A percentile compares a stretch with the other conserved stretches of the same genome.
Evolutionary conservation across 2,888 invertebrate species (phyloP).

Genomic region (Dolichopus griseipennis): DNA sequence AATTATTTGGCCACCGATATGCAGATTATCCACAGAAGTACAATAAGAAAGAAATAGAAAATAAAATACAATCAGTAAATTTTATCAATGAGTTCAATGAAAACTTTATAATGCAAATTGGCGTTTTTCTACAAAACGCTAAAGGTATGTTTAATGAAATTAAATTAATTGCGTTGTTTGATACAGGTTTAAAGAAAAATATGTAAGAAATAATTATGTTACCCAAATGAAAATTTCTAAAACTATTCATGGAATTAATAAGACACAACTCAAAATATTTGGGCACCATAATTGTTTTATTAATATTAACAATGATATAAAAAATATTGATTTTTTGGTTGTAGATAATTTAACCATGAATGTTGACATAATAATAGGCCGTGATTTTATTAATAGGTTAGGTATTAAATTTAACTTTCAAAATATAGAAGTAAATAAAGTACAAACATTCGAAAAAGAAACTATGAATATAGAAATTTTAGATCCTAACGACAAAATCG

Average conservation of each 20-base stretch:
- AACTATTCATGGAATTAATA: background rate
- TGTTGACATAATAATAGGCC: background rate
- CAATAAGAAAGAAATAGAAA: too few relatives aligned
- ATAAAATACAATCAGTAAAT: background rate
- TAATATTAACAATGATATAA: background rate
- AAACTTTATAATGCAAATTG: background rate
- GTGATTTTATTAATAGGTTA: background rate
- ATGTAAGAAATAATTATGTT: background rate
- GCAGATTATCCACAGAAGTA: too few relatives aligned
- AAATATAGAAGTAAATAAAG: too few relatives aligned
- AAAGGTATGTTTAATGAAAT: slow-evolving; percentile 12
- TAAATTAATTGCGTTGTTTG: background rate
- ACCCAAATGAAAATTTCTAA: background rate
- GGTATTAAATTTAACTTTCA: background rate
- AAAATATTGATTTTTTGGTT: background rate
- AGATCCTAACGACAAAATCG: too few relatives aligned
- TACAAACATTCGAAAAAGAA: too few relatives aligned
- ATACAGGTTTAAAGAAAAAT: slow-evolving; percentile 4
- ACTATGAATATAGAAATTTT: too few relatives aligned
- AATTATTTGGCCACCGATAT: background rate
- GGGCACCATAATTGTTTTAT: background rate
- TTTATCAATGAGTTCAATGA: background rate
- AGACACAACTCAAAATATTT: background rate
- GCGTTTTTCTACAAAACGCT: background rate
- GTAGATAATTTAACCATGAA: background rate